Percentiles rank a stretch among this genome's conserved stretches.
These are phyloP conservation scores for Plecotus auritus DNA, from an alignment of 2,113 vertebrate species.

Conservation along the genomic window DNA sequence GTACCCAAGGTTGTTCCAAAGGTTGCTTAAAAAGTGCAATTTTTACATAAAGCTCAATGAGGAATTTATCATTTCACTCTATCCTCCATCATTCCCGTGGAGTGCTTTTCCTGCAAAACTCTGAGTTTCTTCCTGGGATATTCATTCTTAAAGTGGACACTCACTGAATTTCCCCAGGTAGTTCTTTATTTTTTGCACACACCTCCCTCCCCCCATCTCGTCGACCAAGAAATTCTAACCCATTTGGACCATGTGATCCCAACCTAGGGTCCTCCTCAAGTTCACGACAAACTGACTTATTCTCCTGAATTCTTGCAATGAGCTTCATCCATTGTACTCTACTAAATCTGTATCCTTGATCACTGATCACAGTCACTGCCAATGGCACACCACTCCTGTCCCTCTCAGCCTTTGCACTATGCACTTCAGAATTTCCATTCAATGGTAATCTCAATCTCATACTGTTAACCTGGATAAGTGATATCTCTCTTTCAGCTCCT, in stretches of 20 bases:
- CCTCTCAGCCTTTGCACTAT: not conserved
- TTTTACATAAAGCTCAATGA: not conserved
- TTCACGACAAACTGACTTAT: not conserved
- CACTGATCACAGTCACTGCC: not conserved
- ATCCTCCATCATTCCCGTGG: not conserved
- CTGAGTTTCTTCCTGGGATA: not conserved
- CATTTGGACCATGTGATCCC: not conserved
- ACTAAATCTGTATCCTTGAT: not conserved
- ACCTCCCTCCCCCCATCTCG: accelerated
- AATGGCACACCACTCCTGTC: not conserved
- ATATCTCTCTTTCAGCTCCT: not conserved
- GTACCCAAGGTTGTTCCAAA: not conserved
- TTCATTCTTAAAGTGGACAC: not conserved
- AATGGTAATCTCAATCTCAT: not conserved
- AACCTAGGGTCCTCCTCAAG: not conserved
- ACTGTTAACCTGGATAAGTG: not conserved
- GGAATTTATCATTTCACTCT: not conserved
- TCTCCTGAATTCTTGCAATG: not conserved
- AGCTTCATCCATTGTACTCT: not conserved
- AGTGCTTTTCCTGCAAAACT: not conserved
- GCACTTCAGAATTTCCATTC: not conserved
- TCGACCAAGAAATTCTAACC: not conserved
- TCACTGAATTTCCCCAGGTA: not conserved
- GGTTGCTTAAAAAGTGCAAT: not conserved
- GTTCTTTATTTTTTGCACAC: not conserved